phyloP scores from a whole-genome alignment of 2,797 vertebrate genomes.

The Hippoglossus hippoglossus region DNA sequence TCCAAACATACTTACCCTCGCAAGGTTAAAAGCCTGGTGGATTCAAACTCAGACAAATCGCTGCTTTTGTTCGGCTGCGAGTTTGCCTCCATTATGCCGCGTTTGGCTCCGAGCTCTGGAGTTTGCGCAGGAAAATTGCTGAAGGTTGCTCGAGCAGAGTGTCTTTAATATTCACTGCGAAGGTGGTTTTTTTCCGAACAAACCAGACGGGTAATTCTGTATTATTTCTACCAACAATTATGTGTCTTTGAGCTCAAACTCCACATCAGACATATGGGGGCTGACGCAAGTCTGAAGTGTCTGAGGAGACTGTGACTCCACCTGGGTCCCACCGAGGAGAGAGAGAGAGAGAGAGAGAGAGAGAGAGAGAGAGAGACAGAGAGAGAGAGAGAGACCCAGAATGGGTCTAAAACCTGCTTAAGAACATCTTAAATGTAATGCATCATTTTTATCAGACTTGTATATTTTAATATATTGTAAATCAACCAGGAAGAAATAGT shows the following conservation, averaged over 20 bases:
- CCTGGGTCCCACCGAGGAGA: not conserved
- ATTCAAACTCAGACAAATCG: slow-evolving; percentile 51
- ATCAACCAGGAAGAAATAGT: too few relatives aligned
- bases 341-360: not conserved
- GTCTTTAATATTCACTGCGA: slow-evolving; percentile 33
- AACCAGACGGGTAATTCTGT: slow-evolving; percentile 50
- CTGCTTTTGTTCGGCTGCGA: slow-evolving; percentile 40
- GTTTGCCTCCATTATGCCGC: slow-evolving; percentile 54
- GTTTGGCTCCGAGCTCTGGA: slow-evolving; percentile 12
- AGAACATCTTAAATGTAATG: too few relatives aligned
- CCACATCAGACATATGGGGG: slow-evolving; percentile 40
- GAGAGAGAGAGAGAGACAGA: too few relatives aligned
- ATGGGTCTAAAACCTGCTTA: too few relatives aligned
- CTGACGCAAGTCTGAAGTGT: slow-evolving; percentile 24
- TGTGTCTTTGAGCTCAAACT: slow-evolving; percentile 32
- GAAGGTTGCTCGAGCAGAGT: slow-evolving; percentile 57
- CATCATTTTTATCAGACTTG: too few relatives aligned
- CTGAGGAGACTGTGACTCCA: slow-evolving; percentile 9
- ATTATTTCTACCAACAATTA: slow-evolving; percentile 45
- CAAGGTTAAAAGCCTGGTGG: slow-evolving; percentile 60
- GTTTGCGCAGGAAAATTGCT: slow-evolving; percentile 34
- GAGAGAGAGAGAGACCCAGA: too few relatives aligned
- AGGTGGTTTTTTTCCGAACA: slow-evolving; percentile 54
- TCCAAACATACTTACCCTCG: slow-evolving; percentile 43
- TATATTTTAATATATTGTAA: too few relatives aligned